Base-by-base conservation (phyloP, 2,113 vertebrate genomes). In the Polypterus bichir region DNA sequence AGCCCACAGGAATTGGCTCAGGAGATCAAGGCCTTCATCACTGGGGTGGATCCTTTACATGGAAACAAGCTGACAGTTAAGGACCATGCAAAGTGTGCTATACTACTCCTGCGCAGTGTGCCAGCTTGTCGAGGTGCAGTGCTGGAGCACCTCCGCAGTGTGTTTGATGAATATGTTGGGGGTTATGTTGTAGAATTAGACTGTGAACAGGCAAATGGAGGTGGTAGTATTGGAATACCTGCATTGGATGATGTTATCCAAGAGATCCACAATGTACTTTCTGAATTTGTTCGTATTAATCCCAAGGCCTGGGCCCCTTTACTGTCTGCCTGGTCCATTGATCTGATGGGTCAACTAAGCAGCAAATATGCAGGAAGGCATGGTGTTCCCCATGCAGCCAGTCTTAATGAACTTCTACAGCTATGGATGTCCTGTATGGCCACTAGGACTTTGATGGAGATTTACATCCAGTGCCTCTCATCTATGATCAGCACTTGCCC, bases 391-490 rank as follows among this genome's bases (percentile, higher is more conserved):
- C 89, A 88, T 2, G 79, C 93, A 0, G 85, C 89, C 74, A 89
- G 86, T 64, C 86, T 98, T 0, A 97, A 95, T 1, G 93, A 98
- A 65, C 76, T 96, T 48, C 79, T 98, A 4, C 94, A 97, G 73
- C 84, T 97, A 0, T 98, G 94, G 94, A 97, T 97, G 94, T 82
- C 86, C 0, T 98, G 94, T 44, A 77, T 81, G 1, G 91, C 94
- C 64, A 98, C 92, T 0, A 77, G 92, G 0, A 86, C 89, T 0
- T 81, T 98, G 46, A 92, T 98, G 91, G 94, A 98, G 57, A 89
- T 91, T 57, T 98, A 98, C 69, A 91, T 88, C 3, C 94, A 92
- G 71, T 98, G 94, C 75, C 75, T 98, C 64, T 88, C 90, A 0
- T 89, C 92, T 54, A 92, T 98, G 86, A 84, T 86, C 64, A 85